Evolutionary conservation across 2,888 invertebrate species (phyloP).

Genomic region (Agrochola lota): DNA sequence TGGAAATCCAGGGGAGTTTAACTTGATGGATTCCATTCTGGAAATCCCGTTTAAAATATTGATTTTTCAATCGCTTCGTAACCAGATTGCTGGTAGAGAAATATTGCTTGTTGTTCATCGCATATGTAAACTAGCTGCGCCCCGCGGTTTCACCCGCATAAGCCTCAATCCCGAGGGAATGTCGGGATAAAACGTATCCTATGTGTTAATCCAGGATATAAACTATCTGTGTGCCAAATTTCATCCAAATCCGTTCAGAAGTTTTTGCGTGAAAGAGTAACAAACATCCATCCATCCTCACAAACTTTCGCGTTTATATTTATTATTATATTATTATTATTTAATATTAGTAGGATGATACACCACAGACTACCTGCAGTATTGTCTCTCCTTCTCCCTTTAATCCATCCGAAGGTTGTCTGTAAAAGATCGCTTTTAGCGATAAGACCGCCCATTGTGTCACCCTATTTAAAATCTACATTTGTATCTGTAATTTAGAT

Average conservation of each 20-base stretch:
- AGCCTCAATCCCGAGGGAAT: no score
- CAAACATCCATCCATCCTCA: no score
- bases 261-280: no score
- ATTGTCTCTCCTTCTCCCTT: background rate
- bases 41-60: background rate
- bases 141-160: no score
- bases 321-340: no score
- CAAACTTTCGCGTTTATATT: no score
- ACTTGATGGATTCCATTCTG: background rate
- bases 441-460: background rate
- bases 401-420: background rate
- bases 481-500: background rate
- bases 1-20: background rate
- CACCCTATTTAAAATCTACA: background rate
- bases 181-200: no score
- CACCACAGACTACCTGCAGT: background rate
- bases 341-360: background rate
- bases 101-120: background rate
- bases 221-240: no score
- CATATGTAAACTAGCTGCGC: background rate
- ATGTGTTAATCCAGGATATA: no score
- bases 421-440: background rate
- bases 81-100: background rate
- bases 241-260: no score
- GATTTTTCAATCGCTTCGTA: conserved; percentile 1